Evolutionary conservation across 2,797 vertebrate species (phyloP).

Genomic region (Mareca strepera): DNA sequence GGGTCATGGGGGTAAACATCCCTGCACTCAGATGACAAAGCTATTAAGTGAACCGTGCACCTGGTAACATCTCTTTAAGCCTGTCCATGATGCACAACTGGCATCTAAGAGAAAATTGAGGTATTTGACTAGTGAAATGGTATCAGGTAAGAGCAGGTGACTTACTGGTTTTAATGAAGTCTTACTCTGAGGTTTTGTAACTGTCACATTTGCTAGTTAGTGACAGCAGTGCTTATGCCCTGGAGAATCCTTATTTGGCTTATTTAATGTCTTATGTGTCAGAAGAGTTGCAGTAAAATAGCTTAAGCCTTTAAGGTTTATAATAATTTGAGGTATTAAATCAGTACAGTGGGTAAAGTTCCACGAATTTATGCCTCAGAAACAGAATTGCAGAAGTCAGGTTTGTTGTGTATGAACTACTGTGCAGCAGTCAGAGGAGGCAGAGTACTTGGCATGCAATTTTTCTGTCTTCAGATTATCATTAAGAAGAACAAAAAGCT

Average conservation of each 20-base stretch:
- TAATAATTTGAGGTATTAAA: not conserved
- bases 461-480: conserved; percentile 56
- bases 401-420: not conserved
- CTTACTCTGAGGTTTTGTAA: not conserved
- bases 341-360: not conserved
- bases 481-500: conserved; percentile 55
- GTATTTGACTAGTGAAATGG: not conserved
- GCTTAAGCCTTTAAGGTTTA: not conserved
- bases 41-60: not conserved
- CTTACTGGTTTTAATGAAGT: not conserved
- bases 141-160: not conserved
- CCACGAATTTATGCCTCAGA: not conserved
- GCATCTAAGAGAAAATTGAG: not conserved
- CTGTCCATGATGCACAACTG: not conserved
- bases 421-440: conserved; percentile 31
- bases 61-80: not conserved
- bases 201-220: not conserved
- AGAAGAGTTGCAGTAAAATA: not conserved
- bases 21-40: not conserved
- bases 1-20: not conserved
- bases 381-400: not conserved
- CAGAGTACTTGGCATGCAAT: conserved; percentile 25
- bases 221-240: not conserved
- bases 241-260: not conserved
- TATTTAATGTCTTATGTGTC: not conserved